Conservation (phyloP, 2,113 vertebrate species). For the Sander vitreus region DNA sequence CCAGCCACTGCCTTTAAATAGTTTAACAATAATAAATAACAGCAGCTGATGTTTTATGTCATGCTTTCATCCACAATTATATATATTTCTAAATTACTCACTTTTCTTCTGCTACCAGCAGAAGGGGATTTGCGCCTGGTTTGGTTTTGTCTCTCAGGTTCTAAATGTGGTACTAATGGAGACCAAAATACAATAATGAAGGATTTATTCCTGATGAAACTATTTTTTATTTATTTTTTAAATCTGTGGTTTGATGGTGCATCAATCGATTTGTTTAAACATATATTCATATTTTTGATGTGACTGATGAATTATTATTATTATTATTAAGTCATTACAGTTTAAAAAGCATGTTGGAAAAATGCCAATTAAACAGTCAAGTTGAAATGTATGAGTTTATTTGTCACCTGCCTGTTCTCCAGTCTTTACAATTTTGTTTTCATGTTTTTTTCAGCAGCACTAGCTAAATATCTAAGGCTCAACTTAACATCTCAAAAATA, state of each 20-base stretch:
- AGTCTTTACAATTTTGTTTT: conserved; percentile 81
- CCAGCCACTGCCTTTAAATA: not conserved
- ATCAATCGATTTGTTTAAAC: not conserved
- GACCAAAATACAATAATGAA: too few relatives aligned
- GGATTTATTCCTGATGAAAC: too few relatives aligned
- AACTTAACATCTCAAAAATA: conserved; percentile 80
- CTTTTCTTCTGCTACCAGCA: not conserved
- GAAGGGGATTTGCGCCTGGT: not conserved
- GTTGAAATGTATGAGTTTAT: conserved; percentile 88
- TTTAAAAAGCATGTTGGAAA: not conserved
- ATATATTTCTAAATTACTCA: not conserved
- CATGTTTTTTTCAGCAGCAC: conserved; percentile 76
- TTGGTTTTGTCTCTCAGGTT: conserved; percentile 3
- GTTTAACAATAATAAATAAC: not conserved
- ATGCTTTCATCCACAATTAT: not conserved
- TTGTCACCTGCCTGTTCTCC: conserved; percentile 76
- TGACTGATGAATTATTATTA: not conserved
- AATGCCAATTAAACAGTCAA: conserved; percentile 30
- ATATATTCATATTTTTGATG: not conserved
- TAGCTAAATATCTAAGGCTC: conserved; percentile 81
- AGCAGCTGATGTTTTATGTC: not conserved
- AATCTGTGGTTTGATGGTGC: too few relatives aligned
- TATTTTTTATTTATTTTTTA: too few relatives aligned
- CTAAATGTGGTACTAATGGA: not conserved
- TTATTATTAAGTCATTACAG: not conserved